phyloP scores from a whole-genome alignment of 1,140 invertebrate genomes.

The Brachionus manjavacas region DNA sequence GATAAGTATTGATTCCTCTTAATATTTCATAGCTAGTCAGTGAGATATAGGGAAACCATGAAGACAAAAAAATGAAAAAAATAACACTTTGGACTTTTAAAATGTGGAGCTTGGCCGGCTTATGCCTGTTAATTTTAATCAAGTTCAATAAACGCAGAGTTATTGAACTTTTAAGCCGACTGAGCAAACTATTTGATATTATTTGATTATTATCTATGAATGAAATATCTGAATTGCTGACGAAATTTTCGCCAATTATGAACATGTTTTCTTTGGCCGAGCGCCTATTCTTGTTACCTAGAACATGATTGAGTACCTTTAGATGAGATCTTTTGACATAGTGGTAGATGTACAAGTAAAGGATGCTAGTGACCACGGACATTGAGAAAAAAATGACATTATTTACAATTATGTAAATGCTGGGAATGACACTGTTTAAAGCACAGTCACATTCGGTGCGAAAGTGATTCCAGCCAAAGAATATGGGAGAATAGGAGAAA shows the following conservation, averaged over 20 bases:
- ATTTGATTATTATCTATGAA: not conserved
- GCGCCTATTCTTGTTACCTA: not conserved
- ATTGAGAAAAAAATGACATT: not conserved
- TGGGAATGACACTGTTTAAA: not conserved
- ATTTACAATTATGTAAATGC: not conserved
- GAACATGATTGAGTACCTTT: not conserved
- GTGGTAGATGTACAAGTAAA: conserved; percentile 16
- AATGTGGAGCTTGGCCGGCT: not conserved
- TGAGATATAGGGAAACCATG: conserved; percentile 14
- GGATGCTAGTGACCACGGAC: not conserved
- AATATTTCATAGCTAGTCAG: not conserved
- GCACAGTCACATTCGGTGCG: not conserved
- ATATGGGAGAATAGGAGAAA: not conserved
- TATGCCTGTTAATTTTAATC: not conserved
- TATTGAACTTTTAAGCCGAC: not conserved
- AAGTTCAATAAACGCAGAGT: not conserved
- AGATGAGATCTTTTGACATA: conserved; percentile 1
- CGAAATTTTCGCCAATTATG: not conserved
- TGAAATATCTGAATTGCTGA: not conserved
- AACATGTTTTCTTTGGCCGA: not conserved
- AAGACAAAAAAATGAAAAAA: conserved; percentile 8
- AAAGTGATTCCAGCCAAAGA: not conserved
- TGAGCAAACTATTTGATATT: not conserved
- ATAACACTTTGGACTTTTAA: not conserved
- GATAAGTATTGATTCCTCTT: not conserved